These are phyloP conservation scores for Cercocebus atys DNA, from an alignment of 2,113 vertebrate genomes.

Conservation along the genomic window DNA sequence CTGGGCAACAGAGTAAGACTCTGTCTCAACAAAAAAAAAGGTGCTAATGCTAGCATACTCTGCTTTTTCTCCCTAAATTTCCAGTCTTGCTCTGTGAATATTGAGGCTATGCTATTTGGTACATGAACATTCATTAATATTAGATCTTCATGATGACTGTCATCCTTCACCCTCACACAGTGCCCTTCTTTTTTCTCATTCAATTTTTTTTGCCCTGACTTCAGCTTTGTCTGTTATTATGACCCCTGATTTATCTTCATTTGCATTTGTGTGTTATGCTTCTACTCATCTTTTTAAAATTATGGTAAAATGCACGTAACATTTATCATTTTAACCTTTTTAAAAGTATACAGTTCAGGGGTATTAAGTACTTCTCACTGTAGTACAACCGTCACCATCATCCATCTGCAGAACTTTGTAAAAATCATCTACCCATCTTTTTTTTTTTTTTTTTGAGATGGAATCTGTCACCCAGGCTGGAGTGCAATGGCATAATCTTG, in stretches of 20 bases:
- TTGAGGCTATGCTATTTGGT: background rate
- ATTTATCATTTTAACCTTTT: background rate
- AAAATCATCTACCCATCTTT: background rate
- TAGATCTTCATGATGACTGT: background rate
- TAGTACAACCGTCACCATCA: rapidly evolving
- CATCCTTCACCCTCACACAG: background rate
- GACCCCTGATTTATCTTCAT: background rate
- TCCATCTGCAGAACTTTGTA: no score
- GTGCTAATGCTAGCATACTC: rapidly evolving
- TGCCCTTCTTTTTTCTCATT: background rate
- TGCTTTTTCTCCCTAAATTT: background rate
- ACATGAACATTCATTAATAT: no score
- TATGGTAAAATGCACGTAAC: no score
- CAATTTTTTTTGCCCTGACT: no score
- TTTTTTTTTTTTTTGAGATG: no score
- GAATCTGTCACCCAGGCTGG: no score
- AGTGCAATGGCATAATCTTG: no score
- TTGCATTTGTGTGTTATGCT: background rate
- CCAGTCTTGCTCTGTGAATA: rapidly evolving
- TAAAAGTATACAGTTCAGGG: rapidly evolving
- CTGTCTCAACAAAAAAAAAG: background rate
- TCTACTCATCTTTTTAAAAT: background rate
- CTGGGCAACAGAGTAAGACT: no score
- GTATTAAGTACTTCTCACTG: rapidly evolving
- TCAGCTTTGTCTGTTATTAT: background rate